Conservation (phyloP, 2,113 vertebrate genomes). For the Oryzias curvinotus region DNA sequence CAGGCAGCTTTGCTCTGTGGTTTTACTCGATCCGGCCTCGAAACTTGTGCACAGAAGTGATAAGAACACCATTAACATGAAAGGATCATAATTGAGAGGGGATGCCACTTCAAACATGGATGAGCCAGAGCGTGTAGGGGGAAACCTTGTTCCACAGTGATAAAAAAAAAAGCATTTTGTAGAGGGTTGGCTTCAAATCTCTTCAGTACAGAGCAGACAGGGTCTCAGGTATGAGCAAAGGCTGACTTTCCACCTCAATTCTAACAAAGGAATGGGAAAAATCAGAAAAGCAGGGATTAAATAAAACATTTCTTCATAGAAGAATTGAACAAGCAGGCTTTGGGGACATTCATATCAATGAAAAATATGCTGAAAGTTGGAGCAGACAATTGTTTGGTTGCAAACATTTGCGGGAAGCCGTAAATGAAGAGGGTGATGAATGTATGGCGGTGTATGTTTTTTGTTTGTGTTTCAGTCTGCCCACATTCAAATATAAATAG, state of each 20-base stretch:
- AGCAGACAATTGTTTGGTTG: constrained; percentile 67
- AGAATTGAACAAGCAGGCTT: constrained; percentile 48
- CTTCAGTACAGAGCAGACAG: constrained; percentile 41
- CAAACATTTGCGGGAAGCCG: constrained; percentile 62
- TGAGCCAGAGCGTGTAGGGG: constrained; percentile 49
- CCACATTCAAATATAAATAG: constrained; percentile 67
- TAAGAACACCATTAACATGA: constrained; percentile 75
- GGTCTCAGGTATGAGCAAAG: constrained; percentile 40
- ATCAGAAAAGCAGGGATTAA: constrained; percentile 36
- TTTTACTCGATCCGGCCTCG: constrained; percentile 52
- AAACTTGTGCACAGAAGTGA: constrained; percentile 59
- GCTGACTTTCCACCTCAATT: constrained; percentile 30
- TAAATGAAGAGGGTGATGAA: constrained; percentile 42
- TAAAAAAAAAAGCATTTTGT: constrained; percentile 61
- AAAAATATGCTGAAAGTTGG: constrained; percentile 61
- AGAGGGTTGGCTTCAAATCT: constrained; percentile 55
- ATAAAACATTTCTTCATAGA: constrained; percentile 37
- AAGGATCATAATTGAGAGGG: constrained; percentile 76
- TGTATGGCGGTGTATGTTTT: constrained; percentile 31
- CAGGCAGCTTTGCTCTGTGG: constrained; percentile 43
- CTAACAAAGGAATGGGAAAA: constrained; percentile 18
- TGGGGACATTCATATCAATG: constrained; percentile 61
- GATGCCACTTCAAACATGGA: constrained; percentile 59
- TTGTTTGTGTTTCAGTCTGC: constrained; percentile 50
- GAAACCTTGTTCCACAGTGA: constrained; percentile 56